phyloP scores from a whole-genome alignment of 2,113 vertebrate genomes.

The Archocentrus centrarchus region DNA sequence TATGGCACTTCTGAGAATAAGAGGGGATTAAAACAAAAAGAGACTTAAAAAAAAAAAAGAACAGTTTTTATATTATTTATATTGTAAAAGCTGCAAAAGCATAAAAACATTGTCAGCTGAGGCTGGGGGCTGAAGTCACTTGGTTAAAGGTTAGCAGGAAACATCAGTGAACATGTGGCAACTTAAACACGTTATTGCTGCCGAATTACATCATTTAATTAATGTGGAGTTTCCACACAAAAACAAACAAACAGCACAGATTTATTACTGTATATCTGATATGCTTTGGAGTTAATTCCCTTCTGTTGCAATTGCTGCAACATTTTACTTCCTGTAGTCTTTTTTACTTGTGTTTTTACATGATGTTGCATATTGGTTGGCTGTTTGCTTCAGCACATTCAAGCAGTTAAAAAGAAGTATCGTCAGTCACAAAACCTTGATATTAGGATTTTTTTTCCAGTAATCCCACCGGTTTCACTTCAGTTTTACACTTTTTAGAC shows the following conservation, averaged over 20 bases:
- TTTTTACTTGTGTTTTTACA: neutral
- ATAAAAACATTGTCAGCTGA: conserved; percentile 33
- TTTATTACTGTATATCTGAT: neutral
- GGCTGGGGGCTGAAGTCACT: conserved; percentile 19
- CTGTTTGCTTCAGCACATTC: neutral
- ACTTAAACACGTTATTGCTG: neutral
- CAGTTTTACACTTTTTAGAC: neutral
- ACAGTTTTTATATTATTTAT: conserved; percentile 26
- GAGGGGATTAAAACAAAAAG: conserved; percentile 42
- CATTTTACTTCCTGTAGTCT: neutral
- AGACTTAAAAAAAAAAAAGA: neutral
- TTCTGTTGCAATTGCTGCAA: neutral
- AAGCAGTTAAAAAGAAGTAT: neutral
- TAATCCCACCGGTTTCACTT: neutral
- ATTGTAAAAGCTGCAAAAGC: conserved; percentile 32
- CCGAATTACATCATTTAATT: neutral
- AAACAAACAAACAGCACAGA: neutral
- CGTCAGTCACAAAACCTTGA: neutral
- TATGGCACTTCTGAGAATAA: conserved; percentile 33
- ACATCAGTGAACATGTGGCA: neutral
- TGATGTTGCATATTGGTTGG: neutral
- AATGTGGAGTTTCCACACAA: neutral
- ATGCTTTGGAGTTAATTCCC: neutral
- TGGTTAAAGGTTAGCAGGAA: conserved; percentile 31
- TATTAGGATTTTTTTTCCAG: neutral